These are phyloP conservation scores for Apteryx owenii DNA, from an alignment of 2,113 vertebrate genomes.

Conservation along the genomic window DNA sequence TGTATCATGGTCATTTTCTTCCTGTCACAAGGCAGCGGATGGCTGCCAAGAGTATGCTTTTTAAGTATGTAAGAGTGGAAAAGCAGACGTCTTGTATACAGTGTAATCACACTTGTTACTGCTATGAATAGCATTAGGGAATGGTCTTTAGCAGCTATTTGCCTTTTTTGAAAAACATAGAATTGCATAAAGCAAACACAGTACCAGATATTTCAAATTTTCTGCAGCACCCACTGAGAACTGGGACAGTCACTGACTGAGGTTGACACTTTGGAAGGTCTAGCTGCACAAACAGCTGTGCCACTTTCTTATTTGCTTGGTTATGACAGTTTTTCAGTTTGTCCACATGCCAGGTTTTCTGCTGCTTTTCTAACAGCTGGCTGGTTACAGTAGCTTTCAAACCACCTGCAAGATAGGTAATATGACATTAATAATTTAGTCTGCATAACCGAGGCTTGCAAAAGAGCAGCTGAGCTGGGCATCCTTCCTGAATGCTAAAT, in stretches of 20 bases:
- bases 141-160: background rate
- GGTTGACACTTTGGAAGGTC: background rate
- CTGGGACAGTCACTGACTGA: rapidly evolving
- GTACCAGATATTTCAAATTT: background rate
- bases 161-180: background rate
- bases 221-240: background rate
- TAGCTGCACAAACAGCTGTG: background rate
- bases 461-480: background rate
- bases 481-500: background rate
- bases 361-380: background rate
- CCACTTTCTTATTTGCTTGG: background rate
- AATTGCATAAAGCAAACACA: background rate
- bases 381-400: background rate
- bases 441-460: background rate
- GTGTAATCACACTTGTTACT: rapidly evolving
- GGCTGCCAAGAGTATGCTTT: background rate
- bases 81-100: background rate
- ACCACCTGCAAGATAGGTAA: background rate
- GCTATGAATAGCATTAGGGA: background rate
- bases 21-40: rapidly evolving
- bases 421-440: background rate
- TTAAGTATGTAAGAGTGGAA: background rate
- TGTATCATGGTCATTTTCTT: background rate
- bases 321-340: background rate
- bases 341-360: background rate